phyloP scores from a whole-genome alignment of 2,797 vertebrate species.

The Onychomys torridus region DNA sequence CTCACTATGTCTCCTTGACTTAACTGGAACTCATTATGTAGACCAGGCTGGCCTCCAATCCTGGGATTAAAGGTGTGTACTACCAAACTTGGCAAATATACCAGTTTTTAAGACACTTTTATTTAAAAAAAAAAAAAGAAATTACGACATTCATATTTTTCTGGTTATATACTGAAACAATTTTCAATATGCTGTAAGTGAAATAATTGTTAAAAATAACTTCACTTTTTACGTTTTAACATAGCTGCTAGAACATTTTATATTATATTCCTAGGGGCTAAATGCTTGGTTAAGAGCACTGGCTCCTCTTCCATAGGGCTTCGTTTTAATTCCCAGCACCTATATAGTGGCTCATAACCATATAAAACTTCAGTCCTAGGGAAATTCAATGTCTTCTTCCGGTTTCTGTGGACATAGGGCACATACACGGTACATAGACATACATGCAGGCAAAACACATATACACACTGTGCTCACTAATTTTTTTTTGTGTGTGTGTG shows the following conservation, averaged over 20 bases:
- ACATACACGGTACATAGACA: background rate
- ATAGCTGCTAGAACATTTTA: slow-evolving; percentile 25
- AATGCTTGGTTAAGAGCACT: background rate
- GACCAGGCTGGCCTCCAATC: background rate
- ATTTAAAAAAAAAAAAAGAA: background rate
- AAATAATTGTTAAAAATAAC: slow-evolving; percentile 48
- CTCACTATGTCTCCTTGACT: background rate
- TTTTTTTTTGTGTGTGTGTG: too few relatives aligned
- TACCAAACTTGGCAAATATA: background rate
- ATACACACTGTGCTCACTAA: background rate
- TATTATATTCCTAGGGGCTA: background rate
- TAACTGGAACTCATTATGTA: background rate
- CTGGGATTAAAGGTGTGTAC: background rate
- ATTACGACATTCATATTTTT: background rate
- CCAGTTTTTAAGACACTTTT: background rate
- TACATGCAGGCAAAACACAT: background rate
- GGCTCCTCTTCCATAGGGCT: background rate
- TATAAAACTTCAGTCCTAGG: background rate
- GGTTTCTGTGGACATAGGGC: background rate
- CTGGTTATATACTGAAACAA: background rate
- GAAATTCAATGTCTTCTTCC: background rate
- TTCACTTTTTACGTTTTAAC: background rate
- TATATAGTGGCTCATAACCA: background rate
- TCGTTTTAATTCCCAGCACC: background rate
- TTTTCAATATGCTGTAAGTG: background rate